A percentile compares a stretch with the other conserved stretches of the same genome.
These are phyloP conservation scores for Phylloscopus collybita DNA, from an alignment of 2,797 vertebrate species.

Conservation along the genomic window DNA sequence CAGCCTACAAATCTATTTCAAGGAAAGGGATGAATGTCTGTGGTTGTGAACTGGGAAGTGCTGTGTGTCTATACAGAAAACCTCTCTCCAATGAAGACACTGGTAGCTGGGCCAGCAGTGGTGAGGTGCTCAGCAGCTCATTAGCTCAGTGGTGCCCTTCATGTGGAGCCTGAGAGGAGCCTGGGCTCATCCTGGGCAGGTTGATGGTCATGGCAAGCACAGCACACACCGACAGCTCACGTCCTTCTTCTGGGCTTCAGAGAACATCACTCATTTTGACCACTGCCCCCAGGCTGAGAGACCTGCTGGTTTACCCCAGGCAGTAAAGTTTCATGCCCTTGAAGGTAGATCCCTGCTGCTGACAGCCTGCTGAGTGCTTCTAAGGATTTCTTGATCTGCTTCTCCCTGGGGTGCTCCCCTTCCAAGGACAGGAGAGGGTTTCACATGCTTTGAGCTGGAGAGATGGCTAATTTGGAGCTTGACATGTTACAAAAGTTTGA, in stretches of 20 bases:
- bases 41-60: not conserved
- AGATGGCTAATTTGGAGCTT: not conserved
- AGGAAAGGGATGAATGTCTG: not conserved
- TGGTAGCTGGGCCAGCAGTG: not conserved
- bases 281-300: not conserved
- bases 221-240: not conserved
- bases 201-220: not conserved
- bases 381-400: conserved; percentile 7
- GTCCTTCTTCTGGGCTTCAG: not conserved
- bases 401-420: not conserved
- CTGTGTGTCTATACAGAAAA: not conserved
- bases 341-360: not conserved
- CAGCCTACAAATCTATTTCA: not conserved
- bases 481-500: not conserved
- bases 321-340: not conserved
- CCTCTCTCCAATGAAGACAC: not conserved
- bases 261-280: not conserved
- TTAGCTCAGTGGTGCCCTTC: not conserved
- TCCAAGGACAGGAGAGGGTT: not conserved
- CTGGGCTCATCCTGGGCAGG: not conserved
- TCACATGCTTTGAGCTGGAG: not conserved
- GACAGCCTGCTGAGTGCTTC: not conserved
- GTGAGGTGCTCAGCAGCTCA: not conserved
- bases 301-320: not conserved
- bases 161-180: not conserved